Percentiles rank a stretch among this genome's conserved stretches.
phyloP scores from a whole-genome alignment of 1,140 invertebrate genomes.

The Conopomorpha cramerella region DNA sequence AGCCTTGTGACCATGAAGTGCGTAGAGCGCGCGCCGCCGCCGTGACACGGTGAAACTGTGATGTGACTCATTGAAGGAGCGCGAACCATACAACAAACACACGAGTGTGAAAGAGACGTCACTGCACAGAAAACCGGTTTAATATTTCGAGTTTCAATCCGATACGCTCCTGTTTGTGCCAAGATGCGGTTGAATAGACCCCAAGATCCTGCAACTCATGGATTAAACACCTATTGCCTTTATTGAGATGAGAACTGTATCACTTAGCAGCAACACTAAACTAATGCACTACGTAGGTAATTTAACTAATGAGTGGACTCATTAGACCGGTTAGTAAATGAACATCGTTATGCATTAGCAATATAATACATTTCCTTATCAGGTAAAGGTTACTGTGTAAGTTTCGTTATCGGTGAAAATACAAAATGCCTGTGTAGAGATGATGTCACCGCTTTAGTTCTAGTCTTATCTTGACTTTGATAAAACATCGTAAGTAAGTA shows the following conservation, averaged over 20 bases:
- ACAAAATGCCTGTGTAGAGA: constrained; percentile 19
- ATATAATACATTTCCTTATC: constrained; percentile 38
- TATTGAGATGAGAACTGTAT: too few species aligned
- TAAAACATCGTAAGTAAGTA: constrained; percentile 28
- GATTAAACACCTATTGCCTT: too few species aligned
- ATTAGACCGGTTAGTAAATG: too few species aligned
- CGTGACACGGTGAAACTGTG: constrained; percentile 51
- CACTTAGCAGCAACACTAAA: too few species aligned
- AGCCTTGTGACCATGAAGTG: constrained; percentile 57
- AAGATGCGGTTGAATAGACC: constrained; percentile 37
- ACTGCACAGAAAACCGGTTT: constrained; percentile 44
- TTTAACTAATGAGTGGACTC: too few species aligned
- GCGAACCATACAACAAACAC: constrained; percentile 12
- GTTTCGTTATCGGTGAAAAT: constrained; percentile 50
- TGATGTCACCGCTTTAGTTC: constrained; percentile 48
- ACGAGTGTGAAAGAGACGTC: constrained; percentile 21
- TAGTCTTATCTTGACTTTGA: constrained; percentile 42
- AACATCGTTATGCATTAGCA: constrained; percentile 24
- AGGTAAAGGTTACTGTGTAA: constrained; percentile 34
- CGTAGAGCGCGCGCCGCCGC: constrained; percentile 39
- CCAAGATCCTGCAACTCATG: constrained; percentile 19
- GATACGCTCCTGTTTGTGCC: constrained; percentile 54
- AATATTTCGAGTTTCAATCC: constrained; percentile 57
- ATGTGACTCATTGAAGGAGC: constrained; percentile 48
- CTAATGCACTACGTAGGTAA: too few species aligned